A percentile compares a stretch with the other conserved stretches of the same genome.
These are phyloP conservation scores for Himalopsyche kuldschensis DNA, from an alignment of 2,888 invertebrate genomes.

Conservation along the genomic window DNA sequence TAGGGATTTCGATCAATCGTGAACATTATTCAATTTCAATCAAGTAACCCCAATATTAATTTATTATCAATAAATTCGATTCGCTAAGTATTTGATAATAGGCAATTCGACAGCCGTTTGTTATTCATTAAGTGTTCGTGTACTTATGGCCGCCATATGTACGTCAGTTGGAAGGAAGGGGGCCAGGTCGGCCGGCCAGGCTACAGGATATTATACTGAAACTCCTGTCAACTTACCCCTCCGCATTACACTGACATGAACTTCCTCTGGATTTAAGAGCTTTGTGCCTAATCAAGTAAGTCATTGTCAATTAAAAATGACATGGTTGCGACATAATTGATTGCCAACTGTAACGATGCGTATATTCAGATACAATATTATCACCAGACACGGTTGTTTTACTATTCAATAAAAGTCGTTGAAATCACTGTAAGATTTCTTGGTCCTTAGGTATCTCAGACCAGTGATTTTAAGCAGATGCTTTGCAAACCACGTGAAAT, in stretches of 20 bases:
- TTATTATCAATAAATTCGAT: too few relatives aligned
- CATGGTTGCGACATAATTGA: not conserved
- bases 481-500: too few relatives aligned
- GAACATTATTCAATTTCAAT: too few relatives aligned
- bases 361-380: too few relatives aligned
- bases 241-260: not conserved
- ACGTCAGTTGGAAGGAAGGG: not conserved
- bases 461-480: too few relatives aligned
- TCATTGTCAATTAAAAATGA: not conserved
- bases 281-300: not conserved
- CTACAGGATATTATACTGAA: not conserved
- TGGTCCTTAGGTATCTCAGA: too few relatives aligned
- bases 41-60: too few relatives aligned
- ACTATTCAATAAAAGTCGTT: too few relatives aligned
- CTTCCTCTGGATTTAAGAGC: not conserved
- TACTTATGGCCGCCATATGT: not conserved
- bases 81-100: not conserved
- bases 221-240: not conserved
- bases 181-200: not conserved
- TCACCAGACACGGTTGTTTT: too few relatives aligned
- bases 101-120: not conserved
- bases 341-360: not conserved
- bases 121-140: not conserved
- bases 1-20: too few relatives aligned
- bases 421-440: too few relatives aligned